Evolutionary conservation across 2,113 vertebrate genomes (phyloP).

Genomic region (Scatophagus argus): DNA sequence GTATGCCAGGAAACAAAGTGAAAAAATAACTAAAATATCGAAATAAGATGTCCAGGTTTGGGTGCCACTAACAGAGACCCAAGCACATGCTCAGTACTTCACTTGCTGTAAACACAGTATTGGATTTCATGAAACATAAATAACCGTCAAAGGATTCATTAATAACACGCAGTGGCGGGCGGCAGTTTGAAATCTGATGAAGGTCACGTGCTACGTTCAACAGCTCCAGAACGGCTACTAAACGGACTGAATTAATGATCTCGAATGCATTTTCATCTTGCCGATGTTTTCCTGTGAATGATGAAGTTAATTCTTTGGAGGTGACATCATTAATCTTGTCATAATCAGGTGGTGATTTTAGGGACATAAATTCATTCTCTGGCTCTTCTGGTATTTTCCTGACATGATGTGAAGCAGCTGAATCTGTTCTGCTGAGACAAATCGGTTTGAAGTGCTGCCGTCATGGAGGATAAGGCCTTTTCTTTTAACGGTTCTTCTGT

Average conservation of each 20-base stretch:
- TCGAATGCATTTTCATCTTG: too few species aligned
- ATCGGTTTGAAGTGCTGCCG: conserved; percentile 35
- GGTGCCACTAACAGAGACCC: too few species aligned
- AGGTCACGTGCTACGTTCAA: not conserved
- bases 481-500: conserved; percentile 34
- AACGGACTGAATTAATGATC: too few species aligned
- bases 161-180: too few species aligned
- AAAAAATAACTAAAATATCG: too few species aligned
- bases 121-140: too few species aligned
- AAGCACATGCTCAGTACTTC: too few species aligned
- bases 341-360: not conserved
- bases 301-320: not conserved
- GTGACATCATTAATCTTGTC: too few species aligned
- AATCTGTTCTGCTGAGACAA: conserved; percentile 32
- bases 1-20: too few species aligned
- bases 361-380: not conserved
- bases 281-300: not conserved
- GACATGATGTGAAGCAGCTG: not conserved
- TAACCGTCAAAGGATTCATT: too few species aligned
- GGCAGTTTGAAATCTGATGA: not conserved
- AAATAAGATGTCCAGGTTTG: too few species aligned
- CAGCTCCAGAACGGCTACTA: not conserved
- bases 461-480: conserved; percentile 47
- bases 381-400: not conserved
- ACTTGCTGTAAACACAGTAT: too few species aligned